phyloP scores from a whole-genome alignment of 2,797 vertebrate species.

The Nothura maculosa region DNA sequence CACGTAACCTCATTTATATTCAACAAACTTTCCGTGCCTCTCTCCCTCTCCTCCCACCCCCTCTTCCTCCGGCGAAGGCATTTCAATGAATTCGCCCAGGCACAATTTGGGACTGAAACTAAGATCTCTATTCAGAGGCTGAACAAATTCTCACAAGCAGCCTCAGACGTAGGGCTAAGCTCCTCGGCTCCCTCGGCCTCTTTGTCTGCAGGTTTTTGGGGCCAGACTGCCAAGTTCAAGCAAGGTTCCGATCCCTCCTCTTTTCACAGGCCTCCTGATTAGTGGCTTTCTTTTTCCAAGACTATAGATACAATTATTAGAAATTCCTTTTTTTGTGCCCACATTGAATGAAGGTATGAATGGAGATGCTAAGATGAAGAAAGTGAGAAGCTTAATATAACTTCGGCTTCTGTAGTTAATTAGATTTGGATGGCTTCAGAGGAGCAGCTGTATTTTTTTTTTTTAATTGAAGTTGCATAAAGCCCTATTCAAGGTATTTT shows the following conservation, averaged over 20 bases:
- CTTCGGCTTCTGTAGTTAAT: conserved; percentile 83
- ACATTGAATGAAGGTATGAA: conserved; percentile 83
- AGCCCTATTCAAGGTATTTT: conserved; percentile 81
- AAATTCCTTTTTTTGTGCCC: conserved; percentile 83
- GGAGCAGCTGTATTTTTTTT: conserved; percentile 79
- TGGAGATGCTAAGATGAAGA: conserved; percentile 82
- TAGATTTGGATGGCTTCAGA: conserved; percentile 86
- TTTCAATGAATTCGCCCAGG: conserved; percentile 79
- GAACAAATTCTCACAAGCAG: conserved; percentile 82
- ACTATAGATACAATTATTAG: conserved; percentile 87
- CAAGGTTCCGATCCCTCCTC: conserved; percentile 73
- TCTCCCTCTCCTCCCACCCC: conserved; percentile 27
- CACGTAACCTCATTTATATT: conserved; percentile 81
- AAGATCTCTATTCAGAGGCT: conserved; percentile 80
- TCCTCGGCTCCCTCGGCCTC: conserved; percentile 72
- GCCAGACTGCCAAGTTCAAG: conserved; percentile 82
- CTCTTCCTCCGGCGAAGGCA: conserved; percentile 78
- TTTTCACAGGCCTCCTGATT: conserved; percentile 84
- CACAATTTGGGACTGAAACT: conserved; percentile 77
- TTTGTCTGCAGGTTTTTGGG: conserved; percentile 80
- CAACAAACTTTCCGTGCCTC: conserved; percentile 77
- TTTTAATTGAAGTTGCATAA: conserved; percentile 77
- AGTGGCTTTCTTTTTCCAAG: conserved; percentile 78
- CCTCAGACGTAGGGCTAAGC: conserved; percentile 79
- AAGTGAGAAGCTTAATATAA: conserved; percentile 83